Evolutionary conservation across 2,113 vertebrate genomes (phyloP), one percentile per base, ranked within the genome.

Genomic region (Cathartes aura): DNA sequence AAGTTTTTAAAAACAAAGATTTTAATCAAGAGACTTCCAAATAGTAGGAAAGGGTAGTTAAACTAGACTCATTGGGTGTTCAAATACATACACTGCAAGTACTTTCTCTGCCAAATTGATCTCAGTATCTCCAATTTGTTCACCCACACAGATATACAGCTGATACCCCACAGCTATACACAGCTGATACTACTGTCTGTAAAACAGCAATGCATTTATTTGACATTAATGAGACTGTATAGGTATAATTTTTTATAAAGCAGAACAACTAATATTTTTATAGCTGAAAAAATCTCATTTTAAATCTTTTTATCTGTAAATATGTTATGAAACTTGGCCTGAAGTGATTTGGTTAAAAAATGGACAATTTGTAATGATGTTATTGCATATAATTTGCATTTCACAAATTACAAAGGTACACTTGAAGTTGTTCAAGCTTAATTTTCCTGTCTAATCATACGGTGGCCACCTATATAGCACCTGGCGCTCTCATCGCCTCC

Each of bases 401-500:
- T 94, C 67, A 80, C 10, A 56, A 81, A 73, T 78, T 64, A 43
- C 10, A 70, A 66, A 56, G 4, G 0, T 50, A 12, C 45, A 20
- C 13, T 83, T 89, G 12, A 75, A 80, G 48, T 7, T 32, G 3
- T 34, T 70, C 4, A 93, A 87, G 3, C 8, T 38, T 87, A 22
- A 42, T 83, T 94, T 87, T 87, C 24, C 22, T 34, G 6, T 62
- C 42, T 81, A 82, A 56, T 78, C 2, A 21, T 42, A 47, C 14
- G 2, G 5, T 45, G 83, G 8, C 4, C 19, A 76, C 9, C 32
- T 26, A 14, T 16, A 40, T 3, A 59, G 18, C 55, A 63, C 10
- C 20, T 56, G 14, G 4, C 2, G 0, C 8, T 68, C 30, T 91
- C 2, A 6, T 53, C 0, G 2, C 3, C 22, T 70, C 38, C 34